Percentiles rank a stretch among this genome's conserved stretches.
Conservation (phyloP, 2,797 vertebrate species). For the Ctenochaetus hawaiiensis region DNA sequence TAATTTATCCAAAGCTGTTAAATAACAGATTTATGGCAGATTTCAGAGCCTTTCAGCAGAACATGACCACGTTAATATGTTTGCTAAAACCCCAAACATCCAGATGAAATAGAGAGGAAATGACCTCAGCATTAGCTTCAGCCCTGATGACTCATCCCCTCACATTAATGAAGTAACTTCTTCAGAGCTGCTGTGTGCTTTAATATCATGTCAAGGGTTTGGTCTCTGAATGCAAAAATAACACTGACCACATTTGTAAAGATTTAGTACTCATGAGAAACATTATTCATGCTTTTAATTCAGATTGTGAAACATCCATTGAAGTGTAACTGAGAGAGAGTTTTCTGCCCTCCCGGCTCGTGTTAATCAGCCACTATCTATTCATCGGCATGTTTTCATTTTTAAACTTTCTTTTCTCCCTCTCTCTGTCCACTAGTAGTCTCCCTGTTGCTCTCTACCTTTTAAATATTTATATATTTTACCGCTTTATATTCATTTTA, state of each 20-base stretch:
- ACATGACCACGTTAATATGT: too few species aligned
- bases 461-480: conserved; percentile 35
- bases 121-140: too few species aligned
- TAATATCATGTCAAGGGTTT: conserved; percentile 8
- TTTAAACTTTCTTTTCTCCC: neutral
- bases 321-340: neutral
- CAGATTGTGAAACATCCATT: conserved; percentile 18
- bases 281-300: neutral
- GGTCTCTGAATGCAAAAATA: neutral
- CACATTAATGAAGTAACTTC: too few species aligned
- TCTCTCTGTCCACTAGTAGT: neutral
- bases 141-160: too few species aligned
- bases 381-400: conserved; percentile 14
- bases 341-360: neutral
- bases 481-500: conserved; percentile 24
- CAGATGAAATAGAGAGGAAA: too few species aligned
- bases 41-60: too few species aligned
- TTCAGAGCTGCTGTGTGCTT: neutral
- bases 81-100: too few species aligned
- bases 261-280: neutral
- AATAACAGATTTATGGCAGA: too few species aligned
- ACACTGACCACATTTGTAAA: conserved; percentile 7
- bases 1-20: too few species aligned
- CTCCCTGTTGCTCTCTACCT: conserved; percentile 14
- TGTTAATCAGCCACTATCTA: conserved; percentile 30